Evolutionary conservation across 1,140 invertebrate genomes (phyloP), one percentile per base, ranked within the genome.

Genomic region (Lamellibrachia luymesi): DNA sequence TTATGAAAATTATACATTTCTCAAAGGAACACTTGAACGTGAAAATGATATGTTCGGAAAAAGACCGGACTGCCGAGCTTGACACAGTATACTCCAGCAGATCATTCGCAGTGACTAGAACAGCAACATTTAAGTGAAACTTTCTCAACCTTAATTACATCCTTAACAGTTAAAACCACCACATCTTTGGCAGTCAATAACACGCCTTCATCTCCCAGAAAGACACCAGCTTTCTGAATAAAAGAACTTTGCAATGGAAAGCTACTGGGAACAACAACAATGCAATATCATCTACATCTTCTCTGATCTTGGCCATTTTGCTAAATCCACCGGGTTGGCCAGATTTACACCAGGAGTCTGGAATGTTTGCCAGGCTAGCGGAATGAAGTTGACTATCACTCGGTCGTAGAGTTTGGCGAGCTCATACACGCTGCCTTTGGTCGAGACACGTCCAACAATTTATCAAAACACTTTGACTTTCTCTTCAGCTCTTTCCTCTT

Each of bases 381-480:
- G 27, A 27, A 51, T 10, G 51, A 51, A 91, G 8, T n/a, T 2
- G 10, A 2, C 2, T 2, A 22, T 80, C 13, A 80, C 64, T 80
- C 64, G 17, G 64, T 80, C 13, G 64, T 80, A 91, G 91, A 91
- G 91, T 91, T 91, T 13, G 91, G 91, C 17, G 91, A 25, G 91
- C 27, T 91, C 38, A 6, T 50, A n/a, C 49, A 49, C 8, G 10
- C 49, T 91, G 49, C 51, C 91, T 91, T 91, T 7, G 91, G 49
- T 2, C 91, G 91, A 22, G 49, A 49, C 25, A 91, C 38, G 91
- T 91, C 91, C 38, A 91, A 13, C 91, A 91, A 51, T 13, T 50
- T 91, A 50, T 91, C 91, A 51, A 91, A 91, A 91, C 91, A 91
- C 91, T 91, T 17, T 13, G 91, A 91, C 91, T 91, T 91, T 13